Evolutionary conservation across 2,113 vertebrate species (phyloP).

Genomic region (Machaerirhynchus nigripectus): DNA sequence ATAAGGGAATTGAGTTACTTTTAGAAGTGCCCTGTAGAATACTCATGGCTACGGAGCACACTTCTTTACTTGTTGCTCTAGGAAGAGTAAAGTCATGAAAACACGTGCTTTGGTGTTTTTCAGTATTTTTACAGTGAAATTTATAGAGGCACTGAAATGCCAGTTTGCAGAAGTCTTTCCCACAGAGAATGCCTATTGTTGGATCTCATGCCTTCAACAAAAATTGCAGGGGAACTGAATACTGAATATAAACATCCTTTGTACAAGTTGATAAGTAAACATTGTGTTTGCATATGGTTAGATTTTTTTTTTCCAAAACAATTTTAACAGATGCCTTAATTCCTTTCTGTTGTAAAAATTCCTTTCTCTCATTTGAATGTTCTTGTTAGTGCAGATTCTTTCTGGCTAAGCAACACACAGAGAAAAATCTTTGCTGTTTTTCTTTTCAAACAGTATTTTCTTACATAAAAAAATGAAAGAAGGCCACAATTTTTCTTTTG

Average conservation of each 20-base stretch:
- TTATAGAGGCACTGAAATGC: background rate
- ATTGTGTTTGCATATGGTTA: background rate
- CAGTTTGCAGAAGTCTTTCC: background rate
- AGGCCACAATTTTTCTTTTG: background rate
- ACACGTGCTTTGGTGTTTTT: background rate
- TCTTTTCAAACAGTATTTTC: background rate
- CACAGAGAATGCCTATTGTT: background rate
- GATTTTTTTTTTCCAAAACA: background rate
- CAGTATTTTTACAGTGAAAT: background rate
- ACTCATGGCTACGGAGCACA: background rate
- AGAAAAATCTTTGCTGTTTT: background rate
- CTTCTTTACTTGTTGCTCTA: background rate
- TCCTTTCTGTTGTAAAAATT: background rate
- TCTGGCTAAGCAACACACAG: background rate
- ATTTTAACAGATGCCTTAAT: background rate
- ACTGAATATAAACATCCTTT: background rate
- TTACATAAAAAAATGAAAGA: background rate
- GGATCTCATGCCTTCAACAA: background rate
- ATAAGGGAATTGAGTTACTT: background rate
- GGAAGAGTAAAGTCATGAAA: background rate
- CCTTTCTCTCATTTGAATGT: background rate
- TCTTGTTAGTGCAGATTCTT: background rate
- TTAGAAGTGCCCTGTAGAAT: background rate
- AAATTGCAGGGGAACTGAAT: background rate
- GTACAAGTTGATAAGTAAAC: background rate